phyloP scores from a whole-genome alignment of 2,888 invertebrate genomes.

The Ichneumoninae sp. region DNA sequence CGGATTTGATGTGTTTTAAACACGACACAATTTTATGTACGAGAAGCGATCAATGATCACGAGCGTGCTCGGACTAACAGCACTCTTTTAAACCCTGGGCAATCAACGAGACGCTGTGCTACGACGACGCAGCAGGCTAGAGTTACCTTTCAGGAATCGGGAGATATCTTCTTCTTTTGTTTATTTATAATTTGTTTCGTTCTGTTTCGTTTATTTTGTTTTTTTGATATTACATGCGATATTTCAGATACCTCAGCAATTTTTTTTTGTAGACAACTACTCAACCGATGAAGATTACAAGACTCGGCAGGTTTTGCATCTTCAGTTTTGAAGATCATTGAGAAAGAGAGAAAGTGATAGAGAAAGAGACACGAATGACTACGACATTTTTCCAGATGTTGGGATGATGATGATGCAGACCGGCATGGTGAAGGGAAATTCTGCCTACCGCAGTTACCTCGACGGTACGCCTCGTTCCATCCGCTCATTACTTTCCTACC shows the following conservation, averaged over 20 bases:
- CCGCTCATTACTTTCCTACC: constrained; percentile 71
- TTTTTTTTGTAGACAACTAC: constrained; percentile 53
- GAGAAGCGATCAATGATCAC: constrained; percentile 27
- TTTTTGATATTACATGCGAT: constrained; percentile 12
- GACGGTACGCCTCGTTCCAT: constrained; percentile 90
- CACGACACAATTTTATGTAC: constrained; percentile 41
- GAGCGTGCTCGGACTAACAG: constrained; percentile 41
- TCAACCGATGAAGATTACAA: constrained; percentile 22
- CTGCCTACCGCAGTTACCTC: constrained; percentile 89
- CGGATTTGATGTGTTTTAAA: constrained; percentile 32
- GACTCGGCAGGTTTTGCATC: constrained; percentile 33
- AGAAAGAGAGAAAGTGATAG: constrained; percentile 19
- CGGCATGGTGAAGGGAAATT: constrained; percentile 97
- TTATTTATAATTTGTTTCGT: constrained; percentile 12
- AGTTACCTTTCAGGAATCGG: constrained; percentile 18
- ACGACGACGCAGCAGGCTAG: constrained; percentile 35
- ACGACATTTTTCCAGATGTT: constrained; percentile 93
- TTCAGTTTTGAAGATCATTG: constrained; percentile 21
- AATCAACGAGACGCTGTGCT: constrained; percentile 64
- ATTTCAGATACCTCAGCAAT: constrained; percentile 56
- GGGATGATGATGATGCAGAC: constrained; percentile 99
- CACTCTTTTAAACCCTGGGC: constrained; percentile 76
- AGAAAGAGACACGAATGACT: constrained; percentile 63
- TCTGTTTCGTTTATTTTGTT: background rate
- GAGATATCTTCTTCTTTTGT: constrained; percentile 15